These are phyloP conservation scores for Salvelinus namaycush DNA, from an alignment of 2,113 vertebrate genomes.

Conservation along the genomic window DNA sequence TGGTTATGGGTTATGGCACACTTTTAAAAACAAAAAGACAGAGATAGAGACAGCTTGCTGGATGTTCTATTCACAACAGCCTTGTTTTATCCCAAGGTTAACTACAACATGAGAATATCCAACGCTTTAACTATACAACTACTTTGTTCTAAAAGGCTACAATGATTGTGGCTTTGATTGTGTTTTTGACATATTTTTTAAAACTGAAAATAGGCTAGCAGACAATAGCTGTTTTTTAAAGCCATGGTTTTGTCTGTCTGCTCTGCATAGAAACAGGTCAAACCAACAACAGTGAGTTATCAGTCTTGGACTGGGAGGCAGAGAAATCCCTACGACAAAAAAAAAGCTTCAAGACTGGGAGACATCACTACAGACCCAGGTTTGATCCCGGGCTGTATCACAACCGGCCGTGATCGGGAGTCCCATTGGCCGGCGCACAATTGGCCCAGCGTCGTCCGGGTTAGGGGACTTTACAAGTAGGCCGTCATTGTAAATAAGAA, in stretches of 20 bases:
- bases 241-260: too few relatives aligned
- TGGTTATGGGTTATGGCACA: too few relatives aligned
- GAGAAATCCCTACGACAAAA: constrained; percentile 71
- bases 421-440: too few relatives aligned
- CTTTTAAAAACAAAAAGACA: constrained; percentile 53
- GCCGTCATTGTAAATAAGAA: too few relatives aligned
- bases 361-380: not conserved
- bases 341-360: constrained; percentile 64
- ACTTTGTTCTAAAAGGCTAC: too few relatives aligned
- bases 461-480: too few relatives aligned
- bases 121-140: too few relatives aligned
- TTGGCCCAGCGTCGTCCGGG: too few relatives aligned
- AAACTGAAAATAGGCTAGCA: constrained; percentile 38
- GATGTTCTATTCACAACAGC: constrained; percentile 32
- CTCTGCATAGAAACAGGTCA: constrained; percentile 63
- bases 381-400: too few relatives aligned
- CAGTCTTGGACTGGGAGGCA: constrained; percentile 46
- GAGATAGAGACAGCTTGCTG: constrained; percentile 36
- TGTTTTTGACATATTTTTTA: not conserved
- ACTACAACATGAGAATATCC: constrained; percentile 7
- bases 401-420: too few relatives aligned
- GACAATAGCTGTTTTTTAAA: constrained; percentile 22
- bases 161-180: not conserved
- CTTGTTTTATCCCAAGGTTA: constrained; percentile 38
- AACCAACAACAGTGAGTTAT: constrained; percentile 70